Evolutionary conservation across 2,797 vertebrate genomes (phyloP), one percentile per base, ranked within the genome.

Genomic region (Crocodylus rhombifer): DNA sequence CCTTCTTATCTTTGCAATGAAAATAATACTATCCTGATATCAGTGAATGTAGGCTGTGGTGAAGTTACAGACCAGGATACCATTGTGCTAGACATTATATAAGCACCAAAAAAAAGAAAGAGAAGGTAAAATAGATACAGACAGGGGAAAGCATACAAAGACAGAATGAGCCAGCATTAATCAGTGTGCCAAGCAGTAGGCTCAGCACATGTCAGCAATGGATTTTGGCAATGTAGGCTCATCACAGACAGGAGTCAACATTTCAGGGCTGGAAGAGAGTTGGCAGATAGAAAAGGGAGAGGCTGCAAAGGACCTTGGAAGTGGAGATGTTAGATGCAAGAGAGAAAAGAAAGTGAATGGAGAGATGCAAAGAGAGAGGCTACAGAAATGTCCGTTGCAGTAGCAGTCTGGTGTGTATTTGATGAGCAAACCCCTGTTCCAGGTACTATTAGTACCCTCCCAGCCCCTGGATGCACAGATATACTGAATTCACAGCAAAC

Each of bases 1-100:
- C 36, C 42, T 51, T 73, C 14, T 33, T 36, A 28, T 42, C 92
- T 76, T 77, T 60, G 56, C 80, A 63, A 6, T 86, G 91, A 75
- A 89, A 89, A 85, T 64, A 33, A 23, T 78, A 69, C 94, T 82
- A 94, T 83, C 94, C 88, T 79, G 79, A 10, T 76, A n/a, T 86
- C 80, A n/a, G 63, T n/a, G 58, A 86, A 89, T 78, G 74, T 14
- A 51, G 42, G 10, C 42, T 51, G 42, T 51, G 42, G 42, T 51
- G 9, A 51, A 51, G 42, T 51, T 51, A 51, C 42, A 51, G 42
- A 51, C 42, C 42, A 51, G 6, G 42, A 51, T 10, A 51, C 42
- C 42, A 51, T 51, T 51, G 42, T 51, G 42, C 42, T 51, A 51
- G 42, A 51, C 42, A 51, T 51, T 51, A 51, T 51, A 33, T 58